Evolutionary conservation across 2,888 invertebrate species (phyloP).

Genomic region (Eristalis pertinax): DNA sequence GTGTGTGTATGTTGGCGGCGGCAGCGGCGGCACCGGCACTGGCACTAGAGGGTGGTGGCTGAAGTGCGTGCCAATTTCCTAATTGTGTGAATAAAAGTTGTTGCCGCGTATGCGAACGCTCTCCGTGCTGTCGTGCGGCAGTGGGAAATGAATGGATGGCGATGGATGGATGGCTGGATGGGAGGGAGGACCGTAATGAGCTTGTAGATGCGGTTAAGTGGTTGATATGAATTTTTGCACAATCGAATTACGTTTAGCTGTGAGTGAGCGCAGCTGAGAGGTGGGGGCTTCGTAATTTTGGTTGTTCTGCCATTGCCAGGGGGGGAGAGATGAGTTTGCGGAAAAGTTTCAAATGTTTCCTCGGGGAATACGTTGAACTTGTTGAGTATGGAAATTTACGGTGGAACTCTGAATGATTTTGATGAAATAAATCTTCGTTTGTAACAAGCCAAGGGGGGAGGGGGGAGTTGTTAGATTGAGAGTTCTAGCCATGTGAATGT

Average conservation of each 20-base stretch:
- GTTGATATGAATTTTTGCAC: conserved; percentile 68
- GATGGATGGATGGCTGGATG: background rate
- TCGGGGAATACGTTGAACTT: conserved; percentile 57
- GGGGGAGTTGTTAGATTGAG: conserved; percentile 7
- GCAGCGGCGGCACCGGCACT: background rate
- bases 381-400: conserved; percentile 59
- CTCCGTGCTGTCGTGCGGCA: conserved; percentile 17
- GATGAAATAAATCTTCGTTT: conserved; percentile 58
- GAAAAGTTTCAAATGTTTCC: conserved; percentile 57
- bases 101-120: conserved; percentile 50
- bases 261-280: background rate
- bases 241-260: conserved; percentile 46
- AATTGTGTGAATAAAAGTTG: conserved; percentile 69
- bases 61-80: conserved; percentile 69
- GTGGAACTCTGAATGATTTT: conserved; percentile 41
- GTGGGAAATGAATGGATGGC: too few species aligned
- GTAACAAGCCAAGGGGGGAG: background rate
- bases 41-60: background rate
- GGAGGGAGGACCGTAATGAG: conserved; percentile 7
- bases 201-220: conserved; percentile 67
- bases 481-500: background rate
- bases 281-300: conserved; percentile 4
- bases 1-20: conserved; percentile 22
- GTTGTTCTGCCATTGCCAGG: too few species aligned
- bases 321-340: conserved; percentile 44